Evolutionary conservation across 2,113 vertebrate species (phyloP).

Genomic region (Hucho hucho): DNA sequence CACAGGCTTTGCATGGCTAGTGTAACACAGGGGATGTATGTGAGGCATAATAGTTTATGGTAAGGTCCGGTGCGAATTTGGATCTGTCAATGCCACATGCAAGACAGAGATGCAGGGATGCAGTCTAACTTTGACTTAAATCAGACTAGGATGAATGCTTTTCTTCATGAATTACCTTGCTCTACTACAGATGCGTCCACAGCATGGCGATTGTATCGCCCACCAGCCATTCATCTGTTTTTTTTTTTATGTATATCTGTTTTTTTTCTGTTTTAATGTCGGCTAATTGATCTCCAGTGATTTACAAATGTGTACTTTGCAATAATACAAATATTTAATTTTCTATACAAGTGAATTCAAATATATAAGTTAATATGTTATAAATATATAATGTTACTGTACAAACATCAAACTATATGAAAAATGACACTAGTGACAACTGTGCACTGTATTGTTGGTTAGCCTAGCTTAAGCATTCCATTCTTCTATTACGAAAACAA

Average conservation of each 20-base stretch:
- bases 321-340: conserved; percentile 59
- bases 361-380: conserved; percentile 19
- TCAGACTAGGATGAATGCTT: conserved; percentile 1
- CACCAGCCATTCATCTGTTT: neutral
- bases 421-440: conserved; percentile 30
- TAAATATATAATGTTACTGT: conserved; percentile 42
- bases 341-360: conserved; percentile 50
- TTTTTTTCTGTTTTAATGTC: conserved; percentile 23
- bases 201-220: conserved; percentile 7
- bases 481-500: conserved; percentile 51
- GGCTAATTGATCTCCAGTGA: conserved; percentile 31
- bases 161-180: neutral
- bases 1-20: conserved; percentile 12
- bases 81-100: neutral
- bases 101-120: neutral
- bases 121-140: neutral
- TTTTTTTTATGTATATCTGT: neutral
- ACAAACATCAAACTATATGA: conserved; percentile 40
- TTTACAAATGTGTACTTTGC: conserved; percentile 46
- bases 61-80: neutral
- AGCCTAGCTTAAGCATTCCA: conserved; percentile 56
- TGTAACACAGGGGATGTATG: conserved; percentile 24
- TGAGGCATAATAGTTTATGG: neutral
- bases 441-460: conserved; percentile 52
- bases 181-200: neutral